Conservation (phyloP, 2,113 vertebrate genomes). For the Crotalus viridis region DNA sequence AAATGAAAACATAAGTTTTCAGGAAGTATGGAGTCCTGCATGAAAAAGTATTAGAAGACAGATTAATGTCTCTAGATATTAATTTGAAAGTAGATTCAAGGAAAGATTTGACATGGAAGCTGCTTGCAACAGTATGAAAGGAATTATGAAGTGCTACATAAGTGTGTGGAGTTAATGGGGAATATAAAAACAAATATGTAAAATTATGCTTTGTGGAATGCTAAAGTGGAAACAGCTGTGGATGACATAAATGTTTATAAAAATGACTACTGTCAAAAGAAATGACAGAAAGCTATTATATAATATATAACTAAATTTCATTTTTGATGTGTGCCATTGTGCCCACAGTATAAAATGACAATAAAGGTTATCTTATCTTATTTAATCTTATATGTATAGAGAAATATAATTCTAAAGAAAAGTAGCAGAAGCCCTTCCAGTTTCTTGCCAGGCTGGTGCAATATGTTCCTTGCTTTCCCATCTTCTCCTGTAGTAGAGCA, state of each 20-base stretch:
- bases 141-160: not conserved
- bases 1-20: not conserved
- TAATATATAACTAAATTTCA: not conserved
- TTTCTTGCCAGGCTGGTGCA: not conserved
- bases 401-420: not conserved
- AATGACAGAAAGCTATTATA: not conserved
- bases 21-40: not conserved
- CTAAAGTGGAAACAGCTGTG: not conserved
- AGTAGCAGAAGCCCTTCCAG: not conserved
- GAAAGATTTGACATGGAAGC: not conserved
- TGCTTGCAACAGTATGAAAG: not conserved
- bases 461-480: not conserved
- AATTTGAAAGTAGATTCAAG: not conserved
- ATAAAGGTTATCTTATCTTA: too few species aligned
- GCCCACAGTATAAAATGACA: too few species aligned
- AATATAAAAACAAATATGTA: not conserved
- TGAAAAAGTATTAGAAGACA: not conserved
- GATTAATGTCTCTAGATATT: not conserved
- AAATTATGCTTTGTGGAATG: not conserved
- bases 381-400: not conserved
- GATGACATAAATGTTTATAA: not conserved
- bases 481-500: not conserved
- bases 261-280: not conserved
- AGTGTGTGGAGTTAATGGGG: not conserved
- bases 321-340: too few species aligned